Percentiles rank a stretch among this genome's conserved stretches.
phyloP scores from a whole-genome alignment of 2,113 vertebrate species.

The Tyto alba region DNA sequence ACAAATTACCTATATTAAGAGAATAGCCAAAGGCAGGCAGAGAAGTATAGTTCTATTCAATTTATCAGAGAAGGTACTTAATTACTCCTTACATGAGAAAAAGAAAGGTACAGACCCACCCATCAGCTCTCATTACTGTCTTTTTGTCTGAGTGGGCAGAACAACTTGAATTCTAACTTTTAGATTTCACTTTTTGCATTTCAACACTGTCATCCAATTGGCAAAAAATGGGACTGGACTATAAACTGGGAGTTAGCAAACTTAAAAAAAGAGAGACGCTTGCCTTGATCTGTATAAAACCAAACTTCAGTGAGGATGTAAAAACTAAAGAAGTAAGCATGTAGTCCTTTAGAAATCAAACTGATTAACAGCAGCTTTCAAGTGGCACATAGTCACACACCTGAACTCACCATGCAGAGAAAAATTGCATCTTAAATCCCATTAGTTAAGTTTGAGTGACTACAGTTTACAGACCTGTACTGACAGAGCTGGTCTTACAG shows the following conservation, averaged over 20 bases:
- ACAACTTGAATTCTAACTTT: neutral
- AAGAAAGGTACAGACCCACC: neutral
- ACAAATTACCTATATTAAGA: conserved; percentile 1
- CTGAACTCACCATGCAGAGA: neutral
- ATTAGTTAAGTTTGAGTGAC: neutral
- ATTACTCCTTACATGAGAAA: neutral
- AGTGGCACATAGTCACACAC: neutral
- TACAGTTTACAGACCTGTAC: neutral
- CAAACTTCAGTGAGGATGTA: neutral
- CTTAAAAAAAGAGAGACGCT: neutral
- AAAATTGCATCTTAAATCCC: neutral
- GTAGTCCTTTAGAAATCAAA: neutral
- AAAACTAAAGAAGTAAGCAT: neutral
- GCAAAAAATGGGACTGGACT: neutral
- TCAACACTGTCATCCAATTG: neutral
- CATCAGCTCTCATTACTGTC: neutral
- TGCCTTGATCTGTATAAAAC: neutral
- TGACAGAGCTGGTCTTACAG: neutral
- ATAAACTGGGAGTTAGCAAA: neutral
- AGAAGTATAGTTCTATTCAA: neutral
- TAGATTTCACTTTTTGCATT: neutral
- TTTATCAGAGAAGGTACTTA: neutral
- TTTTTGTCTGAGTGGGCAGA: neutral
- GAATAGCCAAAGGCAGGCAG: neutral
- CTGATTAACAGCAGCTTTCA: neutral